A percentile compares a stretch with the other conserved stretches of the same genome.
Conservation (phyloP, 2,113 vertebrate genomes). For the Lota lota region DNA sequence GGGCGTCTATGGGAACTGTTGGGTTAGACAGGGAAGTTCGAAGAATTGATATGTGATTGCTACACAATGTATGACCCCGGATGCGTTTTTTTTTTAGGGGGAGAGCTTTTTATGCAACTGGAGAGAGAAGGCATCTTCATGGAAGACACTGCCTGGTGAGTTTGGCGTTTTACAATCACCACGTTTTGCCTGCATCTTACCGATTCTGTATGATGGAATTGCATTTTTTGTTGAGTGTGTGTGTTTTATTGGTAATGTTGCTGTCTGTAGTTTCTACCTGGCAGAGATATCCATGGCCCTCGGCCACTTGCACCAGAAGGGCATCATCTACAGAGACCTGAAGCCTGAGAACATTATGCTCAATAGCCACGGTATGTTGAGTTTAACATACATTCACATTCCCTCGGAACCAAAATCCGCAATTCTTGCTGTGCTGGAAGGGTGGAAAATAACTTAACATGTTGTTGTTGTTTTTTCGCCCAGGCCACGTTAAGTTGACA, state of each 20-base stretch:
- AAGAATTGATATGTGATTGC: not conserved
- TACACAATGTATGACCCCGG: conserved; percentile 4
- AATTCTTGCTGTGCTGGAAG: not conserved
- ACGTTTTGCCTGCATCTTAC: too few species aligned
- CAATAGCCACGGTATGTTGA: conserved; percentile 87
- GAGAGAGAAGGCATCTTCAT: conserved; percentile 99
- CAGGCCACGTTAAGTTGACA: conserved; percentile 96
- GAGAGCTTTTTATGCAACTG: conserved; percentile 69
- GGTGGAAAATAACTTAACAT: not conserved
- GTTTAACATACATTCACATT: not conserved
- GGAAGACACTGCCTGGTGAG: conserved; percentile 99
- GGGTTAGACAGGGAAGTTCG: not conserved
- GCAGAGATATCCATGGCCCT: conserved; percentile 99
- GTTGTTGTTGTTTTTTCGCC: conserved; percentile 27
- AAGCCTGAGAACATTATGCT: conserved; percentile 99
- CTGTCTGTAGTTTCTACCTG: conserved; percentile 87
- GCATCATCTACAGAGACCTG: conserved; percentile 98
- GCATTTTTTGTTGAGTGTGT: not conserved
- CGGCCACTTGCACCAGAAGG: conserved; percentile 98
- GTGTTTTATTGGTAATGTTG: not conserved
- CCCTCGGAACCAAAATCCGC: not conserved
- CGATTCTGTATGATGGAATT: too few species aligned
- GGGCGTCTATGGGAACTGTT: too few species aligned
- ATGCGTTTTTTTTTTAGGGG: conserved; percentile 74
- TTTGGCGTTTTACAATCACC: not conserved